phyloP scores from a whole-genome alignment of 2,888 invertebrate species.

The Drymonia ruficornis region DNA sequence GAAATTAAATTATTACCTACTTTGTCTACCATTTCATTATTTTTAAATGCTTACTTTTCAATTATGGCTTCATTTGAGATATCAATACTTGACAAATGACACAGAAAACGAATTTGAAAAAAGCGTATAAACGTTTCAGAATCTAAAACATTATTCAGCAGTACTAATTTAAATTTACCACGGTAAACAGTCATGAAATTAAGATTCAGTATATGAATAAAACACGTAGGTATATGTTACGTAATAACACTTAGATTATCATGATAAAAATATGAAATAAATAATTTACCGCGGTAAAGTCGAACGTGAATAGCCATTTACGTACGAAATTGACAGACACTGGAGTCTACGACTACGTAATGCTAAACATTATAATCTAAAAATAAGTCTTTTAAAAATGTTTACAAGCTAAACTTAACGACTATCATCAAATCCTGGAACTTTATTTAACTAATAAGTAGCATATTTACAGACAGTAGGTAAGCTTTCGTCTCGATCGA shows the following conservation, averaged over 20 bases:
- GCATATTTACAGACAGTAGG: slow-evolving; percentile 46
- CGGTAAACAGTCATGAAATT: not conserved
- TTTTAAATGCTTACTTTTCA: slow-evolving; percentile 34
- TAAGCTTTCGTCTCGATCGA: slow-evolving; percentile 18
- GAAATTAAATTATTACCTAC: slow-evolving; percentile 34
- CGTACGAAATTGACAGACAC: slow-evolving; percentile 29
- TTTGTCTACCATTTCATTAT: slow-evolving; percentile 19
- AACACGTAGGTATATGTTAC: not conserved
- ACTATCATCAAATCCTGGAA: slow-evolving; percentile 72
- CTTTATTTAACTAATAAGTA: slow-evolving; percentile 47
- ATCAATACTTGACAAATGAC: not conserved
- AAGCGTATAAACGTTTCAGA: not conserved
- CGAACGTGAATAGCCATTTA: slow-evolving; percentile 2
- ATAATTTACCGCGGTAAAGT: slow-evolving; percentile 16
- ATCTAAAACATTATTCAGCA: not conserved
- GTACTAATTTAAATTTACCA: not conserved
- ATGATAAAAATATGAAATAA: not conserved
- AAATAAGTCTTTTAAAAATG: slow-evolving; percentile 78
- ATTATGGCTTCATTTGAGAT: slow-evolving; percentile 5
- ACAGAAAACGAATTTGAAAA: not conserved
- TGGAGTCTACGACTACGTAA: slow-evolving; percentile 46
- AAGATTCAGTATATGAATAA: not conserved
- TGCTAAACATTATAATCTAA: slow-evolving; percentile 46
- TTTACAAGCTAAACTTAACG: slow-evolving; percentile 54
- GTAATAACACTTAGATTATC: not conserved